Percentiles rank a stretch among this genome's conserved stretches.
Conservation (phyloP, 2,888 invertebrate genomes). For the Ennomos fuscantarius region DNA sequence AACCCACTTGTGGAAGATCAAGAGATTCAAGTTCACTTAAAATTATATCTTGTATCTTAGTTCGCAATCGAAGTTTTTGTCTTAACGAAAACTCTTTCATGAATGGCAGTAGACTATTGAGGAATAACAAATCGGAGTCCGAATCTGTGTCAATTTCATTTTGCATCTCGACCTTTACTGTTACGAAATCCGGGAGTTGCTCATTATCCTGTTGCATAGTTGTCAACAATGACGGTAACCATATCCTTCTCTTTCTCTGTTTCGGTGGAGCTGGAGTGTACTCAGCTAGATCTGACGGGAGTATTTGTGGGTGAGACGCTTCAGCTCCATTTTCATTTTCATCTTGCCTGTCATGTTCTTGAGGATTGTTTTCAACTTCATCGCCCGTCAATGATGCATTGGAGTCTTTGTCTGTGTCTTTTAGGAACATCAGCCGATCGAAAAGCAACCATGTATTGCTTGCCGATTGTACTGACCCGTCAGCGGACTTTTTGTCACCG, state of each 20-base stretch:
- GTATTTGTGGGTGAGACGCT: not conserved
- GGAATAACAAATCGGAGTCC: conserved; percentile 13
- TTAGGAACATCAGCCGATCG: conserved; percentile 1
- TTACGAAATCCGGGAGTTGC: not conserved
- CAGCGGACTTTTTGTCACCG: not conserved
- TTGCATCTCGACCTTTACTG: not conserved
- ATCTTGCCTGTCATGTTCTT: not conserved
- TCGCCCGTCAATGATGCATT: not conserved
- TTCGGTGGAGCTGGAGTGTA: not conserved
- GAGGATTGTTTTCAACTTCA: not conserved
- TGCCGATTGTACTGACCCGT: not conserved
- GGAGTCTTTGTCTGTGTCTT: not conserved
- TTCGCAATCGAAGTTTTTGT: conserved; percentile 8
- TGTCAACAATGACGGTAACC: not conserved
- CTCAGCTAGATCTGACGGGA: not conserved
- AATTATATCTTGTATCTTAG: conserved; percentile 15
- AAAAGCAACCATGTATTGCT: conserved; percentile 1
- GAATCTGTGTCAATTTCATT: not conserved
- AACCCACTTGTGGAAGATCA: no score
- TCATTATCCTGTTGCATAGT: not conserved
- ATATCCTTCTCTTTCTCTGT: not conserved
- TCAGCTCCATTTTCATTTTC: not conserved
- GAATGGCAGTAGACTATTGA: conserved; percentile 20
- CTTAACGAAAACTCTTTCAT: conserved; percentile 12
- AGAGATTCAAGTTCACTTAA: conserved; percentile 9